Evolutionary conservation across 2,888 invertebrate genomes (phyloP).

Genomic region (Pollenia amentaria): DNA sequence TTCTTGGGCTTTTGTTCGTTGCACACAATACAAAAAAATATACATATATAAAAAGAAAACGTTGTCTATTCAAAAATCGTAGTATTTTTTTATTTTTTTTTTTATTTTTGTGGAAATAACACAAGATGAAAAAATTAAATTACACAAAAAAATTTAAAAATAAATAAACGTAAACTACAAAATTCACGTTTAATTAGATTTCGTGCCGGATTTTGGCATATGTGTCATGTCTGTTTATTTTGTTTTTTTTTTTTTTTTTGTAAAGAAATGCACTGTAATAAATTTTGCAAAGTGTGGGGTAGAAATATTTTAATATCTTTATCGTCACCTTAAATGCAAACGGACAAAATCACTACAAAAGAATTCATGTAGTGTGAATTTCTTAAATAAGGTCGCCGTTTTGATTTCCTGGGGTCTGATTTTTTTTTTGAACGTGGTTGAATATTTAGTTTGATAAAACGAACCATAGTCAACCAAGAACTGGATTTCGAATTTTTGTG

Average conservation of each 20-base stretch:
- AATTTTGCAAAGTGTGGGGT: neutral
- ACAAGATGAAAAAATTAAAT: slow-evolving; percentile 54
- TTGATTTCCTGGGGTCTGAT: too few species aligned
- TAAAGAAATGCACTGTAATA: neutral
- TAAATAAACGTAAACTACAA: slow-evolving; percentile 47
- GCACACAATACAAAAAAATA: slow-evolving; percentile 31
- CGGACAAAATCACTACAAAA: too few species aligned
- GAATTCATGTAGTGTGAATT: too few species aligned
- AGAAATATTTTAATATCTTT: neutral
- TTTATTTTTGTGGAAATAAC: slow-evolving; percentile 49
- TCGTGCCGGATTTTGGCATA: slow-evolving; percentile 69
- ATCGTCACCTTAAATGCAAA: too few species aligned
- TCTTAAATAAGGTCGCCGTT: too few species aligned
- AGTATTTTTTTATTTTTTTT: slow-evolving; percentile 13
- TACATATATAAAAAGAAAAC: neutral
- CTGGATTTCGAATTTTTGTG: too few species aligned
- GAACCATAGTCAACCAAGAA: too few species aligned
- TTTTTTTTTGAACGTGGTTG: too few species aligned
- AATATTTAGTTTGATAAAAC: too few species aligned
- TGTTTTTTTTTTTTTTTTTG: slow-evolving; percentile 7
- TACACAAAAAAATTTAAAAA: slow-evolving; percentile 34
- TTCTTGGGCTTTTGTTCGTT: slow-evolving; percentile 25
- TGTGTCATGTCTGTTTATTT: slow-evolving; percentile 59
- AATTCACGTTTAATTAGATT: slow-evolving; percentile 71
- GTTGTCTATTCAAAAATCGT: slow-evolving; percentile 5